phyloP scores from a whole-genome alignment of 1,140 invertebrate genomes.

The Drosophila nigromelanica region DNA sequence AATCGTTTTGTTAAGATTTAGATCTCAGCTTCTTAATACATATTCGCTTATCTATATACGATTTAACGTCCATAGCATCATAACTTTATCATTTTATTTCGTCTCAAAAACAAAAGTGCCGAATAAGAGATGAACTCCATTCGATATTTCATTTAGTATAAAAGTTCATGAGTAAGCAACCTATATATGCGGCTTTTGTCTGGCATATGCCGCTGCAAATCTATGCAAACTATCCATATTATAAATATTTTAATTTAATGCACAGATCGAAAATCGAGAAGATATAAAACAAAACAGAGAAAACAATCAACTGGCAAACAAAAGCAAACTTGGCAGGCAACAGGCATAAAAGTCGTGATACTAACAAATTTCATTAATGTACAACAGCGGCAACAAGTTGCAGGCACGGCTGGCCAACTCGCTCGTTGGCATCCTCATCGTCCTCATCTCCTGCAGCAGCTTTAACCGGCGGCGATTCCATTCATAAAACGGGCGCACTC shows the following conservation, averaged over 20 bases:
- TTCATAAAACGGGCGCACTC: slow-evolving; percentile 76
- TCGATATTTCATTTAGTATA: slow-evolving; percentile 4
- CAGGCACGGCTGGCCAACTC: slow-evolving; percentile 43
- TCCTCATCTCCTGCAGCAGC: slow-evolving; percentile 10
- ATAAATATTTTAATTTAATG: slow-evolving; percentile 67
- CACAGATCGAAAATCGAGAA: slow-evolving; percentile 39
- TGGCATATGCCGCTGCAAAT: slow-evolving; percentile 2
- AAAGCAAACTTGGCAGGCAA: slow-evolving; percentile 68
- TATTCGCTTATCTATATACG: background rate
- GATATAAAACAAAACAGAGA: slow-evolving; percentile 13
- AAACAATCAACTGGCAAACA: slow-evolving; percentile 63
- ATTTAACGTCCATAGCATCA: background rate
- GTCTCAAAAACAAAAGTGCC: background rate
- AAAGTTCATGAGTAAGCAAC: background rate
- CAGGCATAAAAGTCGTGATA: slow-evolving; percentile 81
- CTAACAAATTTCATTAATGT: slow-evolving; percentile 83
- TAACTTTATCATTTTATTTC: background rate
- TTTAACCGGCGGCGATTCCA: slow-evolving; percentile 55
- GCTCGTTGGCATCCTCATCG: slow-evolving; percentile 40
- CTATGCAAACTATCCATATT: slow-evolving; percentile 35
- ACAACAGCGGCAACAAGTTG: slow-evolving; percentile 81
- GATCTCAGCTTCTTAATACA: background rate
- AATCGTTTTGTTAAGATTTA: background rate
- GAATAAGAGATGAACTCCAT: background rate
- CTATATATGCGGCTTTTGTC: slow-evolving; percentile 8